A percentile compares a stretch with the other conserved stretches of the same genome.
phyloP scores from a whole-genome alignment of 2,888 invertebrate genomes.

The Trypoxylon attenuatum region DNA sequence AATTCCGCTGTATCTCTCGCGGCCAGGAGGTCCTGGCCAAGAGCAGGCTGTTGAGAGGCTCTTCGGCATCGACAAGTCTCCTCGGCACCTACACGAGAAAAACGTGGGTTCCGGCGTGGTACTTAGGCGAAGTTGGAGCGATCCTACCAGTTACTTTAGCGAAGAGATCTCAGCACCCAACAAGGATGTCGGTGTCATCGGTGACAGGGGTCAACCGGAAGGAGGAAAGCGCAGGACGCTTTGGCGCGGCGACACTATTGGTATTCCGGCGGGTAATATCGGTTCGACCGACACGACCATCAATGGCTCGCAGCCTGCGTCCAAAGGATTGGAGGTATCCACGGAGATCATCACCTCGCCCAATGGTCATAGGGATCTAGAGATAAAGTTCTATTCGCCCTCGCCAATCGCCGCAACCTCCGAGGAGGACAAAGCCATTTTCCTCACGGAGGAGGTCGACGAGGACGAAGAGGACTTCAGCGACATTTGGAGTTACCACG shows the following conservation, averaged over 20 bases:
- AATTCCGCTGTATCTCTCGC: conserved; percentile 47
- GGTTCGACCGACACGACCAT: conserved; percentile 38
- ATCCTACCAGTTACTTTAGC: conserved; percentile 76
- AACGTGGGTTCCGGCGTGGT: conserved; percentile 52
- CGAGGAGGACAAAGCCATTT: conserved; percentile 59
- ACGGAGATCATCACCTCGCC: conserved; percentile 87
- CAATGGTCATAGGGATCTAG: conserved; percentile 86
- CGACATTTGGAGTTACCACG: conserved; percentile 73
- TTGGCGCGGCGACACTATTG: conserved; percentile 69
- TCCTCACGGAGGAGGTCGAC: conserved; percentile 50
- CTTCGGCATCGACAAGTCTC: conserved; percentile 74
- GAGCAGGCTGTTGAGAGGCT: conserved; percentile 50
- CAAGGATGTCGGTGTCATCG: conserved; percentile 73
- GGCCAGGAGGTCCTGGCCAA: conserved; percentile 40
- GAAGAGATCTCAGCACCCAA: conserved; percentile 67
- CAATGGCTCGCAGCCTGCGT: conserved; percentile 30
- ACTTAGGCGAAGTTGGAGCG: conserved; percentile 80
- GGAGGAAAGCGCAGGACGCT: conserved; percentile 57
- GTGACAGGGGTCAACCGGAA: conserved; percentile 67
- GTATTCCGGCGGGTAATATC: conserved; percentile 23
- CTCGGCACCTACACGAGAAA: conserved; percentile 42
- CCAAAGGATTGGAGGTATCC: conserved; percentile 81
- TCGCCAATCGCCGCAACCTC: conserved; percentile 75
- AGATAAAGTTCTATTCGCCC: conserved; percentile 86
- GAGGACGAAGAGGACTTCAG: conserved; percentile 65